Percentiles rank a stretch among this genome's conserved stretches.
phyloP scores from a whole-genome alignment of 2,797 vertebrate genomes.

The Sebastes vulpes region DNA sequence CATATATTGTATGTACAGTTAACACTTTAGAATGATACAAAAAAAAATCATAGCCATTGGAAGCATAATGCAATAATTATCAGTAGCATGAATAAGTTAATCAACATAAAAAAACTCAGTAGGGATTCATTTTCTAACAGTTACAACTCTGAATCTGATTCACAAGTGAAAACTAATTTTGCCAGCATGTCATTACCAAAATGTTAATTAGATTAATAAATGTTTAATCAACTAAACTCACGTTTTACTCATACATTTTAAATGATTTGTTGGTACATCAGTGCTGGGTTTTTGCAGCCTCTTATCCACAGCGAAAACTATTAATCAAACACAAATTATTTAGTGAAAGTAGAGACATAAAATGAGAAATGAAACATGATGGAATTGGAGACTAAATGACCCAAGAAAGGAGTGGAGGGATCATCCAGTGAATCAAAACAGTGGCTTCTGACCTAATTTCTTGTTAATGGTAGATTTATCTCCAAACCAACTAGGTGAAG shows the following conservation, averaged over 20 bases:
- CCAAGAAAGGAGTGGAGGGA: not conserved
- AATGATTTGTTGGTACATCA: not conserved
- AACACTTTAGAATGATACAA: not conserved
- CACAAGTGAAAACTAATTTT: not conserved
- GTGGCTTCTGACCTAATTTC: not conserved
- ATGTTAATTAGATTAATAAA: conserved; percentile 10
- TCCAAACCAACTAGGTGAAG: not conserved
- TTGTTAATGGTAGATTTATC: not conserved
- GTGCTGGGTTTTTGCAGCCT: not conserved
- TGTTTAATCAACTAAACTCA: conserved; percentile 19
- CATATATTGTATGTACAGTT: not conserved
- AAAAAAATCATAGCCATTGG: not conserved
- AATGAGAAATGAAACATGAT: not conserved
- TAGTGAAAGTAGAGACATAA: not conserved
- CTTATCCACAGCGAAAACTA: not conserved
- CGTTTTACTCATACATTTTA: not conserved
- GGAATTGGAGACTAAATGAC: not conserved
- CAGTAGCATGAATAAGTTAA: not conserved
- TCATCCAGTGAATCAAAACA: not conserved
- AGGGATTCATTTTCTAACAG: not conserved
- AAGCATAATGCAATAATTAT: not conserved
- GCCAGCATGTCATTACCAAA: not conserved
- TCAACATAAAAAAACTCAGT: not conserved
- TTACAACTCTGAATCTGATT: not conserved
- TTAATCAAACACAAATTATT: not conserved